Base-by-base conservation (phyloP, 2,113 vertebrate species). In the Dromiciops gliroides region DNA sequence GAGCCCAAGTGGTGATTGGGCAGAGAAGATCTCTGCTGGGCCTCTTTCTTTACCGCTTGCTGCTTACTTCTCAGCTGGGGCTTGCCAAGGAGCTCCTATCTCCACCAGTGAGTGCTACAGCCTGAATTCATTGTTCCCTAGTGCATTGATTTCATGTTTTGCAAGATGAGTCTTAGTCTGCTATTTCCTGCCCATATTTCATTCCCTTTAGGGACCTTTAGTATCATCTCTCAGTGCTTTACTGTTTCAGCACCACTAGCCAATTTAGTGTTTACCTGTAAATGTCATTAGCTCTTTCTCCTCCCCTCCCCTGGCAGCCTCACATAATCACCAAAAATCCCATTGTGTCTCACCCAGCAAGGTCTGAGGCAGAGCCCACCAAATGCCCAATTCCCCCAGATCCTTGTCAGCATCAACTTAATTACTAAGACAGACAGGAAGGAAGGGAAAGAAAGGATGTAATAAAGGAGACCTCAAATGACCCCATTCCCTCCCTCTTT, bases 391-490 rank as follows among this genome's bases (percentile, higher is more conserved):
- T 51, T 75, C 92, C 95, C 92, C 14, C 89, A 23, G 31, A 92
- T n/a, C 49, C 25, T 91, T 89, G 60, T 93, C 91, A 91, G 91
- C 94, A 96, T 97, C 60, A 93, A 0, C 0, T 19, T 75, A 89
- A 50, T 89, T 53, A 48, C 53, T 92, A 44, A 67, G 49, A 51
- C 0, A 92, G 91, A 93, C 56, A 89, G 14, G 96, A 96, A 93
- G 90, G 91, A 92, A 96, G 95, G 92, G 93, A 75, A 93, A 94
- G 91, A 89, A 89, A 92, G 28, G 88, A 92, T 90, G 51, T 90
- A 97, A 90, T 89, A 97, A 96, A 93, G 91, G 91, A 90, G 96
- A 92, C 25, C 91, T 89, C 51, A 94, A 91, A 90, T 95, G 95
- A 51, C 95, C 96, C 95, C 96, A 89, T 50, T 94, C 22, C 94